Conservation (phyloP, 2,888 invertebrate genomes). For the Oligia strigilis region DNA sequence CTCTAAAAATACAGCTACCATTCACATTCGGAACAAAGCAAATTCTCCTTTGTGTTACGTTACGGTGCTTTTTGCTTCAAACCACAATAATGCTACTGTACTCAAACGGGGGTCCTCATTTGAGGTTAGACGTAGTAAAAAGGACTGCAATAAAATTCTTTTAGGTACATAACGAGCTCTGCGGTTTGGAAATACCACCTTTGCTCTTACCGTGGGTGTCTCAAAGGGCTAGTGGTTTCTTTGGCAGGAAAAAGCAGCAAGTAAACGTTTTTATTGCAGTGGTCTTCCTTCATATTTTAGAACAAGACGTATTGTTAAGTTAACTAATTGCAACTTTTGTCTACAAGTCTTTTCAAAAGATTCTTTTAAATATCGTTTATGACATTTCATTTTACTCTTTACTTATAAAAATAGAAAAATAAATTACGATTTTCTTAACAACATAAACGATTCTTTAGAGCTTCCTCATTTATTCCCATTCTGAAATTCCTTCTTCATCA, state of each 20-base stretch:
- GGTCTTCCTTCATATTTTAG: background rate
- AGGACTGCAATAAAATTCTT: conserved; percentile 71
- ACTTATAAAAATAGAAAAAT: background rate
- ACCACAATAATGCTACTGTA: conserved; percentile 76
- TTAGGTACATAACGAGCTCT: conserved; percentile 61
- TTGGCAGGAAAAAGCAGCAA: background rate
- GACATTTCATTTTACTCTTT: background rate
- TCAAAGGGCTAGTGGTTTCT: conserved; percentile 18
- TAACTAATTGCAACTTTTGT: background rate
- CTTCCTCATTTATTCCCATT: conserved; percentile 16
- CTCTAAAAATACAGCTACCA: conserved; percentile 42
- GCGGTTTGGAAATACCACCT: conserved; percentile 42
- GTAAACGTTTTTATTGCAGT: background rate
- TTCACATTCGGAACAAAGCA: conserved; percentile 63
- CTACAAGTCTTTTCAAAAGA: background rate
- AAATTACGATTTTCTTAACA: background rate
- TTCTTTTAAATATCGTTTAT: no score
- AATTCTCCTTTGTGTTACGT: conserved; percentile 63
- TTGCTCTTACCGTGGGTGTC: conserved; percentile 10
- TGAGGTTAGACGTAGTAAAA: conserved; percentile 72
- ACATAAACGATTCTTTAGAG: background rate
- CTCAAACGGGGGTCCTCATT: conserved; percentile 72
- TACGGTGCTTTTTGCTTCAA: conserved; percentile 69
- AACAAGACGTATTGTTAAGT: background rate
- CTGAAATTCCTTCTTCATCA: conserved; percentile 6